Percentiles rank a stretch among this genome's conserved stretches.
phyloP scores from a whole-genome alignment of 2,113 vertebrate species.

The Psettodes erumei region DNA sequence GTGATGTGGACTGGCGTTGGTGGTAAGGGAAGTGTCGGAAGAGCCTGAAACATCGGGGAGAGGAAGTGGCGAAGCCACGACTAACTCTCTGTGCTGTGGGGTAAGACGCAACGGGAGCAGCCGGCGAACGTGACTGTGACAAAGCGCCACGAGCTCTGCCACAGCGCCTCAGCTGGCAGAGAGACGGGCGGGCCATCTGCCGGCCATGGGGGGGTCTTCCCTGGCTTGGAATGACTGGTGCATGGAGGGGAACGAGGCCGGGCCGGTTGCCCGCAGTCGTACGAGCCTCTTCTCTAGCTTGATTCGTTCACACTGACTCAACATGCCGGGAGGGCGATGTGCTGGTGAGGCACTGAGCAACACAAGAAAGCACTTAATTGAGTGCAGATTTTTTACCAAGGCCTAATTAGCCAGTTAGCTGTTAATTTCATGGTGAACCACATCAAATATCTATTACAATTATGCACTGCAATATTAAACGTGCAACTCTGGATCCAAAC shows the following conservation, averaged over 20 bases:
- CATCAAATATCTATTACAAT: constrained; percentile 16
- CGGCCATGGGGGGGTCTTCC: constrained; percentile 62
- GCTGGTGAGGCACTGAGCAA: constrained; percentile 49
- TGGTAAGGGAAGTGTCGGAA: constrained; percentile 43
- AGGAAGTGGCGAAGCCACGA: constrained; percentile 49
- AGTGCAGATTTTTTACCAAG: constrained; percentile 53
- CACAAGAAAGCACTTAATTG: constrained; percentile 57
- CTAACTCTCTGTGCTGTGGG: constrained; percentile 49
- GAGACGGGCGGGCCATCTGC: constrained; percentile 72
- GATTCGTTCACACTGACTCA: constrained; percentile 64
- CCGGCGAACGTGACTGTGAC: constrained; percentile 69
- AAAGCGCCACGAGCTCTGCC: constrained; percentile 62
- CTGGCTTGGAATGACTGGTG: constrained; percentile 49
- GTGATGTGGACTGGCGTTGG: constrained; percentile 50
- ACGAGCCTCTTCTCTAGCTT: constrained; percentile 55
- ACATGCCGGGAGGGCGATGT: constrained; percentile 40
- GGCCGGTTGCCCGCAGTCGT: constrained; percentile 53
- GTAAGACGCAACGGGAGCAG: constrained; percentile 51
- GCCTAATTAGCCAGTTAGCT: constrained; percentile 48
- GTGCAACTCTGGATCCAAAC: constrained; percentile 5
- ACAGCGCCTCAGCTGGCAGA: constrained; percentile 54
- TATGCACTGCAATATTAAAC: background rate
- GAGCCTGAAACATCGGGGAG: constrained; percentile 38
- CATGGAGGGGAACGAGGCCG: constrained; percentile 14
- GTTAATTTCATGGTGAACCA: constrained; percentile 39